Conservation (phyloP, 1,140 invertebrate genomes). For the Musca domestica region DNA sequence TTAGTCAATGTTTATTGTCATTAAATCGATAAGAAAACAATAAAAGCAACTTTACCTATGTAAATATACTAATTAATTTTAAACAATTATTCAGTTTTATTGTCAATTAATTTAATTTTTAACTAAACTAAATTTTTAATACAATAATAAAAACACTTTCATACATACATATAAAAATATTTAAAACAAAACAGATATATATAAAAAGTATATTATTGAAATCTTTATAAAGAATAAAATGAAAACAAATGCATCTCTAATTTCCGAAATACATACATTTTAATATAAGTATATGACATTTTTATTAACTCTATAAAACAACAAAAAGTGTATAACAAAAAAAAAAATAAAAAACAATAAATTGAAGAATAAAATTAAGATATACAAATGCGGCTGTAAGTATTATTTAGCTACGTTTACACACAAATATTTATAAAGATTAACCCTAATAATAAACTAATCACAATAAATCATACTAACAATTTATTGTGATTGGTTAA, state of each 20-base stretch:
- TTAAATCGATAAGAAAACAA: no score
- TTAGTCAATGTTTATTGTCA: no score
- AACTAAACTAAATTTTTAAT: background rate
- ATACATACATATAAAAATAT: no score
- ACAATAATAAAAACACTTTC: no score
- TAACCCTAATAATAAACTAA: no score
- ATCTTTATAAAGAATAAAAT: background rate
- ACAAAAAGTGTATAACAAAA: conserved; percentile 6
- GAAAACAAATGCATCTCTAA: background rate
- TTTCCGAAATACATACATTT: conserved; percentile 1
- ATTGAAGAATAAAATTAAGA: background rate
- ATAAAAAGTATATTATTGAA: background rate
- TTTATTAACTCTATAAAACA: conserved; percentile 16
- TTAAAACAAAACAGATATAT: no score
- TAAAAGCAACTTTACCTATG: no score
- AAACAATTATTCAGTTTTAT: conserved; percentile 3
- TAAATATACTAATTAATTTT: background rate
- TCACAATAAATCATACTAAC: no score
- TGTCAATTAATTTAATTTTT: conserved; percentile 4
- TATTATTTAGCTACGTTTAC: no score
- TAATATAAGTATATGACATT: conserved; percentile 1
- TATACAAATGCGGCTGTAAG: no score
- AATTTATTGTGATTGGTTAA: no score
- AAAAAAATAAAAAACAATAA: conserved; percentile 8
- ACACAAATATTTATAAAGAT: no score